Conservation (phyloP, 2,113 vertebrate species). For the Toxotes chatareus region DNA sequence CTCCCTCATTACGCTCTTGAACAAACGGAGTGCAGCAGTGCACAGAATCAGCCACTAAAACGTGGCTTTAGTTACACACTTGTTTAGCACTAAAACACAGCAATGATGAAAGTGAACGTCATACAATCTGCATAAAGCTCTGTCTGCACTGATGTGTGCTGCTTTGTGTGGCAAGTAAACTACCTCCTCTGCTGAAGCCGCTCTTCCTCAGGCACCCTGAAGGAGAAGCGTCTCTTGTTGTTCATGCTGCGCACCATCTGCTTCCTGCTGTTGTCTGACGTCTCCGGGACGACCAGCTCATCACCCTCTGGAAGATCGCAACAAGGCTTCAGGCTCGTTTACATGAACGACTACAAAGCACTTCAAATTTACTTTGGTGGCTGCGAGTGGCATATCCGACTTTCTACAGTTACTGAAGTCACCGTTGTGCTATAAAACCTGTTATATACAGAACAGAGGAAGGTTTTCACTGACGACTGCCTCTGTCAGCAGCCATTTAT, state of each 20-base stretch:
- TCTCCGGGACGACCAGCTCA: conserved; percentile 97
- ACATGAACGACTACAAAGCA: conserved; percentile 2
- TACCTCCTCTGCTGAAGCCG: conserved; percentile 94
- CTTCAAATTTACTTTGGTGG: background rate
- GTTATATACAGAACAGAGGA: background rate
- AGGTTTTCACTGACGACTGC: too few relatives aligned
- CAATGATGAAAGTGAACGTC: background rate
- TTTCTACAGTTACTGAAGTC: background rate
- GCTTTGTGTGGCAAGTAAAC: background rate
- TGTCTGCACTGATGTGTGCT: background rate
- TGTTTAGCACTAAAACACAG: too few relatives aligned
- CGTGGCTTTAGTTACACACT: too few relatives aligned
- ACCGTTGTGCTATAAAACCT: background rate
- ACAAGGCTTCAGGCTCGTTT: conserved; percentile 24
- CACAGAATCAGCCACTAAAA: too few relatives aligned
- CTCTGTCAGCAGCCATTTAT: too few relatives aligned
- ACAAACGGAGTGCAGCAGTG: background rate
- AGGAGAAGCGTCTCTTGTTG: conserved; percentile 97
- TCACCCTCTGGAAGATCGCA: conserved; percentile 90
- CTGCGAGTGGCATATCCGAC: conserved; percentile 3
- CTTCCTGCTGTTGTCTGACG: conserved; percentile 97
- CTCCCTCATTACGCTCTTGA: too few relatives aligned
- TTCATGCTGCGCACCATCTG: conserved; percentile 98
- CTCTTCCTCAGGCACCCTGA: conserved; percentile 97
- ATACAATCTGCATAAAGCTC: background rate